phyloP scores from a whole-genome alignment of 1,140 invertebrate genomes.

The Colletes gigas region DNA sequence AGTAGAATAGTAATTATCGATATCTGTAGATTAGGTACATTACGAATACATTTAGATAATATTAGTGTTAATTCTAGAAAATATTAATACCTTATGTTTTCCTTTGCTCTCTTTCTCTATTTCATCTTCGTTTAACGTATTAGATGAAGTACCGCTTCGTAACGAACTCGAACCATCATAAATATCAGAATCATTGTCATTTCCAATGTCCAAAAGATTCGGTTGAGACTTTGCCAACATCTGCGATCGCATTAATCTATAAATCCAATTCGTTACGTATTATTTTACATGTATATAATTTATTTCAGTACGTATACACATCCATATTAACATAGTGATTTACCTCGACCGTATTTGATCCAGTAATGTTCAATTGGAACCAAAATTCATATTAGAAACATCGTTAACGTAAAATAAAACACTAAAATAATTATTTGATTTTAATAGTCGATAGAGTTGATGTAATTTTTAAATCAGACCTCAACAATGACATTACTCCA shows the following conservation, averaged over 20 bases:
- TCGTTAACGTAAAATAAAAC: not conserved
- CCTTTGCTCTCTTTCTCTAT: slow-evolving; percentile 69
- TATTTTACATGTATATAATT: slow-evolving; percentile 5
- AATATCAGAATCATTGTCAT: slow-evolving; percentile 75
- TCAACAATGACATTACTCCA: no score
- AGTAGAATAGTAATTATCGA: not conserved
- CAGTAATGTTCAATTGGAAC: not conserved
- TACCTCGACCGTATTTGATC: slow-evolving; percentile 7
- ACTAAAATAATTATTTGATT: no score
- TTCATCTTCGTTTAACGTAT: slow-evolving; percentile 73
- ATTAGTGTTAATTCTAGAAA: not conserved
- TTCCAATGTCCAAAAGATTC: slow-evolving; percentile 76
- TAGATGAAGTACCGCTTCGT: slow-evolving; percentile 71
- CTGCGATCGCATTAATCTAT: slow-evolving; percentile 77
- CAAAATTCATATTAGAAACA: not conserved
- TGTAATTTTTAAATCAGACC: not conserved
- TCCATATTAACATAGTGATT: not conserved
- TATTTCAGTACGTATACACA: slow-evolving; percentile 1
- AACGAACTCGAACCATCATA: slow-evolving; percentile 72
- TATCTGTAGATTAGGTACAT: not conserved
- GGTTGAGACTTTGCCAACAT: slow-evolving; percentile 80
- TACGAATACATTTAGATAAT: not conserved
- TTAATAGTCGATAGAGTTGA: not conserved
- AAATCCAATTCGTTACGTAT: slow-evolving; percentile 44
- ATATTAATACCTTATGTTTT: slow-evolving; percentile 68